Conservation (phyloP, 2,888 invertebrate species). For the Suillia variegata region DNA sequence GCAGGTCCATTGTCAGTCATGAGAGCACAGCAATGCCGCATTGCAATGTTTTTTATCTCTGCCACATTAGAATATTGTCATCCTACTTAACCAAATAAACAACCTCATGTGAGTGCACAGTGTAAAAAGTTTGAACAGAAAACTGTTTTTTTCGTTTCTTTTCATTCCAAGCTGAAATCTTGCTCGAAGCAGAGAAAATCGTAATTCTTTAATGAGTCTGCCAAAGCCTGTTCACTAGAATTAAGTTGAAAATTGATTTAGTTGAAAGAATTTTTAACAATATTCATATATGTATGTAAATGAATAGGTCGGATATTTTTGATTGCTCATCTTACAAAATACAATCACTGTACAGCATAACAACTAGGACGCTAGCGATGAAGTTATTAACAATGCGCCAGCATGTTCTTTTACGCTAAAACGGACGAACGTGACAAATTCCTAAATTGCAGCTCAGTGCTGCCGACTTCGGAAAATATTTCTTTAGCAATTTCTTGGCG, state of each 20-base stretch:
- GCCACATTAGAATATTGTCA: background rate
- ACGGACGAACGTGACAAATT: slow-evolving; percentile 59
- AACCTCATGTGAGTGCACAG: no score
- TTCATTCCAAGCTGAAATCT: no score
- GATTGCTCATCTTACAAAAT: no score
- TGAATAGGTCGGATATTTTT: no score
- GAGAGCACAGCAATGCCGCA: slow-evolving; percentile 24
- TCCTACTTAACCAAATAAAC: no score
- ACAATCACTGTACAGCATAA: background rate
- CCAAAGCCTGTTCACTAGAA: no score
- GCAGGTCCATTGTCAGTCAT: slow-evolving; percentile 40
- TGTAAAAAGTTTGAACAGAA: background rate
- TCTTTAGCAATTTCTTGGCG: background rate
- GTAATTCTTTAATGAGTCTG: no score
- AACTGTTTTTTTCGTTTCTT: no score
- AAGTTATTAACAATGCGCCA: slow-evolving; percentile 57
- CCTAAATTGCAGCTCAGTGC: slow-evolving; percentile 34
- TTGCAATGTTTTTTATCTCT: background rate
- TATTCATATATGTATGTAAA: background rate
- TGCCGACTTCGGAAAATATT: background rate
- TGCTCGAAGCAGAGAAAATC: no score
- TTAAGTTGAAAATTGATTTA: no score
- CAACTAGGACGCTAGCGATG: slow-evolving; percentile 23
- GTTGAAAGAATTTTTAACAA: no score
- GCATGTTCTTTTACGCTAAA: slow-evolving; percentile 54